These are phyloP conservation scores for Grus americana DNA, from an alignment of 2,113 vertebrate genomes.

Conservation along the genomic window DNA sequence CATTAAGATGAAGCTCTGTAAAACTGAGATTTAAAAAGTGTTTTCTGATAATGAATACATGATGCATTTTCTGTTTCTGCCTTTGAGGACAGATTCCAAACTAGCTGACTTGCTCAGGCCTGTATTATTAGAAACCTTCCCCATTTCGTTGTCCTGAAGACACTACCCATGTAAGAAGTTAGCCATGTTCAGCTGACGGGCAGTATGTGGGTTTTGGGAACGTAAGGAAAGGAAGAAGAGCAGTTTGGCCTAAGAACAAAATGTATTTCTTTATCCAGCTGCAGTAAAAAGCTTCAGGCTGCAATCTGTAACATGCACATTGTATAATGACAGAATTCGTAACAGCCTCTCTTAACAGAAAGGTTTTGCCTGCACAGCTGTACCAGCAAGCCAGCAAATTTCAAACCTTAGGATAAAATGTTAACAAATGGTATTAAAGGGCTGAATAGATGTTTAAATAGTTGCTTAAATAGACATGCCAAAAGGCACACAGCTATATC, in stretches of 20 bases:
- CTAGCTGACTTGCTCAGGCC: background rate
- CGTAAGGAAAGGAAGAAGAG: background rate
- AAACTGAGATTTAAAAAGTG: background rate
- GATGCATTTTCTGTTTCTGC: background rate
- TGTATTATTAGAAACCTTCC: background rate
- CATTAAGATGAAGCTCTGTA: background rate
- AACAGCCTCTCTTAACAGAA: background rate
- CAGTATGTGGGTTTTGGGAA: background rate
- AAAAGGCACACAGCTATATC: background rate
- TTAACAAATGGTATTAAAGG: background rate
- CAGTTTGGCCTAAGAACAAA: background rate
- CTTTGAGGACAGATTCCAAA: background rate
- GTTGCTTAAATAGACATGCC: background rate
- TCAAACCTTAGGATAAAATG: background rate
- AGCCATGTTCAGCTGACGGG: background rate
- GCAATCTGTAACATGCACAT: background rate
- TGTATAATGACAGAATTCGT: background rate
- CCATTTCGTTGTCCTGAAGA: background rate
- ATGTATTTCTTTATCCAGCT: background rate
- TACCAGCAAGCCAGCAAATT: background rate
- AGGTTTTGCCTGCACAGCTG: background rate
- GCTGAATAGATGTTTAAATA: background rate
- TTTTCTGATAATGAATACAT: background rate
- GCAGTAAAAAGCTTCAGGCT: background rate
- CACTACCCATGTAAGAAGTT: background rate